Evolutionary conservation across 2,797 vertebrate species (phyloP), one percentile per base, ranked within the genome.

Genomic region (Luscinia luscinia): DNA sequence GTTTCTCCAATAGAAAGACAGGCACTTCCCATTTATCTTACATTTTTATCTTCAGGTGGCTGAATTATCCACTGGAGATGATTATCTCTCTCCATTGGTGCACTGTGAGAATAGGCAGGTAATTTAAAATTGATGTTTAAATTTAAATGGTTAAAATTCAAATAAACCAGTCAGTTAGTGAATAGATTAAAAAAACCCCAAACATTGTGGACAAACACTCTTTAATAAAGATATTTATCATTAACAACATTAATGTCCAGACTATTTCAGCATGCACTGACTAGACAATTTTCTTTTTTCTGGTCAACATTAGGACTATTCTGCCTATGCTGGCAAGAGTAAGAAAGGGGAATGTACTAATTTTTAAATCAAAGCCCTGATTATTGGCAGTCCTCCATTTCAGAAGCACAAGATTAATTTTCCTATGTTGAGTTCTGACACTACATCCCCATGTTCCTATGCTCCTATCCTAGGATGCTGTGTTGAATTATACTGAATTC

Each of bases 81-180:
- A 15, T 88, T 81, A 41, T 84, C 19, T 46, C 32, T 74, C 52
- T 77, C 32, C 12, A 40, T 74, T 80, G 52, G 27, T 2, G 2
- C 23, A 40, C 15, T 27, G 19, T 84, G 38, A 87, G 38, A 87
- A 76, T 14, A 80, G 41, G 26, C 15, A 75, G 38, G n/a, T 68
- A 57, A 64, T 75, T 89, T 67, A 57, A 80, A 85, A 23, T 11
- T 61, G 2, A 34, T 57, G 13, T 72, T 83, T 77, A 70, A 74
- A 88, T 74, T 64, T 68, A 68, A 32, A 54, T 43, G 41, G 21
- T 15, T 75, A 51, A 86, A 74, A 96, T 95, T 95, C 86, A 96
- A 41, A 74, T 85, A 95, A 58, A 81, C 69, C 68, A 90, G 15
- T 95, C 32, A 34, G 63, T 61, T 66, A 95, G 72, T 83, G 72